phyloP scores from a whole-genome alignment of 92 coral and sea anemone species.

The Actinostola sp. region DNA sequence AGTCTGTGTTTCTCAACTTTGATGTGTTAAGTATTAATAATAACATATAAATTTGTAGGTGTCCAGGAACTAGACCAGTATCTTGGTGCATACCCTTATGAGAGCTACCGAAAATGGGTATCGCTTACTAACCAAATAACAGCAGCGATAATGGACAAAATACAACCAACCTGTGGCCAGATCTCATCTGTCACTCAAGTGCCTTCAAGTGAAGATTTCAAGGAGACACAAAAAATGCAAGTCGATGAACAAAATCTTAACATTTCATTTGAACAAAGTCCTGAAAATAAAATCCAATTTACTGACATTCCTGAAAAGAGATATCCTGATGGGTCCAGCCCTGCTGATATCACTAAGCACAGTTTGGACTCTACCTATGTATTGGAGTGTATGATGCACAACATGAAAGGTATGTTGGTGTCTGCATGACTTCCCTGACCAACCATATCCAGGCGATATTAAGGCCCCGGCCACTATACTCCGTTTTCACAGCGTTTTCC shows the following conservation, averaged over 20 bases:
- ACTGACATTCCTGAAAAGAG: conserved; percentile 66
- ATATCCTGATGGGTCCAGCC: conserved; percentile 79
- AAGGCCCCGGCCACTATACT: too few species aligned
- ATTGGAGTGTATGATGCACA: conserved; percentile 58
- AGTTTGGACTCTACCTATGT: conserved; percentile 83
- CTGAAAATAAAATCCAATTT: conserved; percentile 66
- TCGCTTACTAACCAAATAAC: conserved; percentile 81
- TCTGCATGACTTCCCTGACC: too few species aligned
- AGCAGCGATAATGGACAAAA: conserved; percentile 60
- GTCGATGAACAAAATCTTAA: conserved; percentile 26
- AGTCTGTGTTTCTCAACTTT: too few species aligned
- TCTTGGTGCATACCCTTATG: conserved; percentile 90
- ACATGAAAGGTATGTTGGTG: conserved; percentile 82
- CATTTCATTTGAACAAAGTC: conserved; percentile 41
- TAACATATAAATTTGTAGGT: conserved; percentile 37
- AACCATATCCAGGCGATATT: too few species aligned
- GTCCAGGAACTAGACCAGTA: conserved; percentile 79
- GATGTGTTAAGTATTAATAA: background rate
- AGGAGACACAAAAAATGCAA: conserved; percentile 12
- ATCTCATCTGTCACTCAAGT: conserved; percentile 88
- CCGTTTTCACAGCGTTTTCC: too few species aligned
- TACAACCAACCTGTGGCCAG: conserved; percentile 78
- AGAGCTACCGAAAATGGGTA: conserved; percentile 88
- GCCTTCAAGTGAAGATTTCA: conserved; percentile 47
- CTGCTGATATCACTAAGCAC: conserved; percentile 77